A percentile compares a stretch with the other conserved stretches of the same genome.
Evolutionary conservation across 2,888 invertebrate genomes (phyloP).

Genomic region (Noctuana brunneofusca): DNA sequence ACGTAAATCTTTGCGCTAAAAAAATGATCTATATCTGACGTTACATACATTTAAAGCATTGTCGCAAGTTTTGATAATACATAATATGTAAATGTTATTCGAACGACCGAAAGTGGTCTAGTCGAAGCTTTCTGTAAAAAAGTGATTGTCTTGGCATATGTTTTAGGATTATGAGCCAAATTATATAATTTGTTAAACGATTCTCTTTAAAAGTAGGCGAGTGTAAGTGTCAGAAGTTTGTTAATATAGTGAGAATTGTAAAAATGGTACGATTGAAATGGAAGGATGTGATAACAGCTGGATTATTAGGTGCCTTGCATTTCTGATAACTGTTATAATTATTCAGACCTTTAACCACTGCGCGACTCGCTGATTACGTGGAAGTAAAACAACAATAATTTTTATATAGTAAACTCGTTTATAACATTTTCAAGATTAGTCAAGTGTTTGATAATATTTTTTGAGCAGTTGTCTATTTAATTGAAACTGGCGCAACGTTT

Average conservation of each 20-base stretch:
- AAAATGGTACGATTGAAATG: slow-evolving; percentile 55
- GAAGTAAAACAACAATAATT: slow-evolving; percentile 26
- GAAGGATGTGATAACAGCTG: slow-evolving; percentile 50
- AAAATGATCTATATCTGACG: slow-evolving; percentile 38
- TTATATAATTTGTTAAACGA: slow-evolving; percentile 57
- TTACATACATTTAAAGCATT: slow-evolving; percentile 18
- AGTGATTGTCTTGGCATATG: slow-evolving; percentile 62
- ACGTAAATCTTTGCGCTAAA: slow-evolving; percentile 35
- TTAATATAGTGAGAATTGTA: slow-evolving; percentile 54
- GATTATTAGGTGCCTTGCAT: slow-evolving; percentile 66
- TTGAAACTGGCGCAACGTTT: slow-evolving; percentile 29
- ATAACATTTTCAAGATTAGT: slow-evolving; percentile 26
- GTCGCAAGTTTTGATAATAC: slow-evolving; percentile 33
- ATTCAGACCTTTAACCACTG: slow-evolving; percentile 34
- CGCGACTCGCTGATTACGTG: slow-evolving; percentile 31
- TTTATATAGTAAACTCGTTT: slow-evolving; percentile 21
- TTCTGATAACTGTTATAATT: slow-evolving; percentile 41
- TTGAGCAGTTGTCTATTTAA: slow-evolving; percentile 32
- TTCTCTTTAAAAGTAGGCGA: slow-evolving; percentile 46
- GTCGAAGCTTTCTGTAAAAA: slow-evolving; percentile 37
- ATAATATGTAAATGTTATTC: slow-evolving; percentile 32
- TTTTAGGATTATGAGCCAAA: slow-evolving; percentile 70
- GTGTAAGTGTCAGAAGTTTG: slow-evolving; percentile 54
- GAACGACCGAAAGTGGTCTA: slow-evolving; percentile 31
- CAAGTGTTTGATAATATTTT: slow-evolving; percentile 32